phyloP scores from a whole-genome alignment of 2,797 vertebrate species.

The Pelochelys cantorii region DNA sequence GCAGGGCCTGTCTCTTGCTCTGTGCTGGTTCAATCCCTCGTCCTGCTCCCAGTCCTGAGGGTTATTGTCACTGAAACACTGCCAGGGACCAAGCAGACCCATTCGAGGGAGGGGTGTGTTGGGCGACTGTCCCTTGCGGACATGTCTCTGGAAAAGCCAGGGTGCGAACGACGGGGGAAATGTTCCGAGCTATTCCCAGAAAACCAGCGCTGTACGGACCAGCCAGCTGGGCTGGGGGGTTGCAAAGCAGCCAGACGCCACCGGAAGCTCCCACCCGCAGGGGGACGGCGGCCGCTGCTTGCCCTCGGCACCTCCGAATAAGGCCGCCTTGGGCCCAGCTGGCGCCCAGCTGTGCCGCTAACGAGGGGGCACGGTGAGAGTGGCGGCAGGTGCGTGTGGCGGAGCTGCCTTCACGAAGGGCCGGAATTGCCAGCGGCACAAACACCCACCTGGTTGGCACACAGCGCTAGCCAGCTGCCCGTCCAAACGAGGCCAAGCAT shows the following conservation, averaged over 20 bases:
- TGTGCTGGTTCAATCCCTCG: background rate
- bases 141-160: background rate
- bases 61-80: background rate
- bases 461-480: background rate
- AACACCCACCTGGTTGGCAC: background rate
- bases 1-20: background rate
- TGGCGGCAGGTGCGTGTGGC: accelerated
- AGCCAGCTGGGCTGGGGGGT: background rate
- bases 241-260: background rate
- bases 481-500: background rate
- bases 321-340: background rate
- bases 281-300: background rate
- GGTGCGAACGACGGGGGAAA: background rate
- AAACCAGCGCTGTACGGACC: background rate
- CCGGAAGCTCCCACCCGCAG: background rate
- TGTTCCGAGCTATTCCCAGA: background rate
- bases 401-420: background rate
- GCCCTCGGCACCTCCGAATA: background rate
- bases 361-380: background rate
- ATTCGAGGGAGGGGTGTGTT: background rate
- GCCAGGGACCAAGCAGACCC: background rate
- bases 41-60: background rate
- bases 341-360: background rate
- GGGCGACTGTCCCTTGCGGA: background rate
- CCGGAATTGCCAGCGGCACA: background rate